phyloP scores from a whole-genome alignment of 2,113 vertebrate genomes.

The Vicugna pacos region DNA sequence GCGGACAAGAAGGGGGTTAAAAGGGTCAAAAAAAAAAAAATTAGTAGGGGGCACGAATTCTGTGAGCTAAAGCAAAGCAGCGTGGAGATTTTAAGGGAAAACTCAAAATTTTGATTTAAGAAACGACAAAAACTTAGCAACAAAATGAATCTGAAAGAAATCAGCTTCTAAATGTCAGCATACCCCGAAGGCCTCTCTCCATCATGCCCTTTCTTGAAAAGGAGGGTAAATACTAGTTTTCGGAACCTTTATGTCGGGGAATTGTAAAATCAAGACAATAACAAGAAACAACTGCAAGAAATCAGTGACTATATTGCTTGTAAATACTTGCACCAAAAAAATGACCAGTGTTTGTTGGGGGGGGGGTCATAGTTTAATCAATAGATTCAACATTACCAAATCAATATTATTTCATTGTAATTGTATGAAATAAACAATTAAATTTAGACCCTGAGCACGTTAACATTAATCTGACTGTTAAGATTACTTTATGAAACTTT shows the following conservation, averaged over 20 bases:
- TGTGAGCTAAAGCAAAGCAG: neutral
- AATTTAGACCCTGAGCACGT: neutral
- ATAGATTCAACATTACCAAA: neutral
- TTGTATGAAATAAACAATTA: neutral
- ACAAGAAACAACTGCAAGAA: neutral
- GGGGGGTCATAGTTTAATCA: neutral
- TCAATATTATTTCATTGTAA: neutral
- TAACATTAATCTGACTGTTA: neutral
- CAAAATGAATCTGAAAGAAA: neutral
- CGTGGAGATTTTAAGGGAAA: neutral
- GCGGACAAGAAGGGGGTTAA: neutral
- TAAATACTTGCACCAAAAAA: neutral
- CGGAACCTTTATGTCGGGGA: neutral
- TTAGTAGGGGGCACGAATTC: neutral
- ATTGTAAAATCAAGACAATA: neutral
- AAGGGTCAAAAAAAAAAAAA: neutral
- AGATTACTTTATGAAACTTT: neutral
- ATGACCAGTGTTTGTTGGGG: neutral
- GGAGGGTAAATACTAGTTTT: neutral
- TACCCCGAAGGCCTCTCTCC: neutral
- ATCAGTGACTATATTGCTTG: neutral
- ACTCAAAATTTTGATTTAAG: constrained; percentile 10
- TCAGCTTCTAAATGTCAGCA: neutral
- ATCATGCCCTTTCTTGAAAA: constrained; percentile 48
- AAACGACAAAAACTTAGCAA: neutral